Conservation (phyloP, 2,888 invertebrate genomes). For the Drosophila lacicola region DNA sequence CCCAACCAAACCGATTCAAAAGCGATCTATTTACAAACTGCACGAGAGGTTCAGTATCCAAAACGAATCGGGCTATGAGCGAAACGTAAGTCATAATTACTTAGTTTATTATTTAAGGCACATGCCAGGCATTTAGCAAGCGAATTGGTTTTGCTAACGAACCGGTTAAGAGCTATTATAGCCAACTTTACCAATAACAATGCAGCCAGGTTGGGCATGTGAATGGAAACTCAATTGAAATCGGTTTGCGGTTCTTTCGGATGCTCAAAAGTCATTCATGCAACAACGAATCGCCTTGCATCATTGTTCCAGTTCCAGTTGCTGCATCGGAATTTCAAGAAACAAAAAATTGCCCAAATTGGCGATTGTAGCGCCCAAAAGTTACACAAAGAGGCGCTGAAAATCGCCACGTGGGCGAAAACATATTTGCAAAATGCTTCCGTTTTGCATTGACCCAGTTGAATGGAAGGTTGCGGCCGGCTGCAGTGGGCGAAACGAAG, state of each 20-base stretch:
- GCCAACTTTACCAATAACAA: neutral
- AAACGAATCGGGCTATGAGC: too few species aligned
- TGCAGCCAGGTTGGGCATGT: neutral
- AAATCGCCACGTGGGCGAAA: conserved; percentile 40
- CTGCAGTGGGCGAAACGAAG: neutral
- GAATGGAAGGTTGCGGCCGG: conserved; percentile 12
- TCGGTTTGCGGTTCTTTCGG: neutral
- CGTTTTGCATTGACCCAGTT: conserved; percentile 73
- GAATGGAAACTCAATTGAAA: neutral
- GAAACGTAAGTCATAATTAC: neutral
- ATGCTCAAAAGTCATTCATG: conserved; percentile 8
- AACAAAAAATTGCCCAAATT: conserved; percentile 31
- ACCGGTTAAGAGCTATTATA: neutral
- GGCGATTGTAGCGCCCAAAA: conserved; percentile 2
- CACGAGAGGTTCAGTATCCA: too few species aligned
- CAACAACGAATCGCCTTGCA: conserved; percentile 12
- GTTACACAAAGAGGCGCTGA: conserved; percentile 2
- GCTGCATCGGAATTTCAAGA: conserved; percentile 12
- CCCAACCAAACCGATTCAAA: too few species aligned
- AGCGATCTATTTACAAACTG: too few species aligned
- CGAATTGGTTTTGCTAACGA: neutral
- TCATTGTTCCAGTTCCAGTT: conserved; percentile 19
- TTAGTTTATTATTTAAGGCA: neutral
- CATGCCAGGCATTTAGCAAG: neutral
- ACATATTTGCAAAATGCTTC: conserved; percentile 58